Conservation (phyloP, 1,140 invertebrate species). For the Trichomalopsis sarcophagae region DNA sequence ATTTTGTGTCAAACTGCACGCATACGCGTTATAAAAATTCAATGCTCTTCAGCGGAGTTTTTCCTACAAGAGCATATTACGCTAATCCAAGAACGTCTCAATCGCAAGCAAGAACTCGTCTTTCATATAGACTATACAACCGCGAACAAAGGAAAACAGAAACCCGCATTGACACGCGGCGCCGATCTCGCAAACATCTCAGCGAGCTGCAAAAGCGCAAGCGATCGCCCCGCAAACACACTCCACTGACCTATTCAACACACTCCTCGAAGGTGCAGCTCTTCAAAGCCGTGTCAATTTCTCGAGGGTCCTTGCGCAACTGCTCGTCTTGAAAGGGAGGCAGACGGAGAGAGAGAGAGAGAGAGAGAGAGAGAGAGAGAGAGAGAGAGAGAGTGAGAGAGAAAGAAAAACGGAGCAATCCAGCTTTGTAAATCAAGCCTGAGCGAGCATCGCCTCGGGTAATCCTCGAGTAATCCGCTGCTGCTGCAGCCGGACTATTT, state of each 20-base stretch:
- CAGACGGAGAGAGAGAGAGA: not conserved
- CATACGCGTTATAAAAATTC: no score
- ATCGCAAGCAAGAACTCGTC: no score
- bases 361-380: not conserved
- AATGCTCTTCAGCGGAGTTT: no score
- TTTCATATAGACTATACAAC: no score
- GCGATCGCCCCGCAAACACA: not conserved
- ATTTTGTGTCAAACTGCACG: no score
- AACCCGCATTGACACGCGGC: not conserved
- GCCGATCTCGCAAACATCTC: not conserved
- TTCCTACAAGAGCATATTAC: no score
- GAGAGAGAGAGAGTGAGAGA: constrained; percentile 3
- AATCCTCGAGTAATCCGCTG: constrained; percentile 70
- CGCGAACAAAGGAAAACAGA: not conserved
- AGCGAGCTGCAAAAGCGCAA: constrained; percentile 11
- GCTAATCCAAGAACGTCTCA: not conserved
- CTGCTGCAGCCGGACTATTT: constrained; percentile 54
- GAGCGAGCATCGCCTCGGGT: constrained; percentile 68
- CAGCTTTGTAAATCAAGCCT: constrained; percentile 70
- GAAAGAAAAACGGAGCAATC: constrained; percentile 57
- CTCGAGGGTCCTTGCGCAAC: constrained; percentile 6
- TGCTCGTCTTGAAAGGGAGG: not conserved
- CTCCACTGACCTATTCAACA: constrained; percentile 16
- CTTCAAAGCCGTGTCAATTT: constrained; percentile 15
- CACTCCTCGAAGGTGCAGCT: no score